These are phyloP conservation scores for Drosophila pseudotalamancana DNA, from an alignment of 2,888 invertebrate genomes.

Conservation along the genomic window DNA sequence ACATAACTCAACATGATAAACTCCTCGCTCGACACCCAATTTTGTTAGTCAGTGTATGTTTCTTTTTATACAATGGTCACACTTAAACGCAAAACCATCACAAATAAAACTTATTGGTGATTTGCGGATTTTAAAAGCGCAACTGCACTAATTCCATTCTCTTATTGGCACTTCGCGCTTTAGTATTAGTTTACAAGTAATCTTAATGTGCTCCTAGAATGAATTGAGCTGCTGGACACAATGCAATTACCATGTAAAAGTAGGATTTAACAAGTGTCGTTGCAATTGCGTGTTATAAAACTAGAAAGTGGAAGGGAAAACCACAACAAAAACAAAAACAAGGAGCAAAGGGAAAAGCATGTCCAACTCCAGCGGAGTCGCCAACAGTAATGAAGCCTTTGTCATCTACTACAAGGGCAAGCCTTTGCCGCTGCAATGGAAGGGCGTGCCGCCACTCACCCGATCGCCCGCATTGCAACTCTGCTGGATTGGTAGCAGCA, in stretches of 20 bases:
- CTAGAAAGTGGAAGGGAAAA: constrained; percentile 28
- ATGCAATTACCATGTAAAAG: constrained; percentile 46
- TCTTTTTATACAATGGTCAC: constrained; percentile 41
- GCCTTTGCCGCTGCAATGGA: constrained; percentile 66
- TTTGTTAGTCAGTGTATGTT: constrained; percentile 37
- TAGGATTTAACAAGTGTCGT: constrained; percentile 24
- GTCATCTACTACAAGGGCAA: constrained; percentile 56
- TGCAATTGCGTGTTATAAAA: constrained; percentile 73
- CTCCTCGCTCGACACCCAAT: background rate
- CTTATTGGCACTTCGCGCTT: constrained; percentile 6
- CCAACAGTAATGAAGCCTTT: constrained; percentile 54
- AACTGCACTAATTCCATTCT: background rate
- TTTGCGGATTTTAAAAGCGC: constrained; percentile 10
- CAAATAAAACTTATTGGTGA: constrained; percentile 61
- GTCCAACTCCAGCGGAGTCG: constrained; percentile 39
- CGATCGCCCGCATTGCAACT: constrained; percentile 68
- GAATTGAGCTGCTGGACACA: constrained; percentile 7
- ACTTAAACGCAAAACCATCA: constrained; percentile 54
- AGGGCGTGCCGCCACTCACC: constrained; percentile 58
- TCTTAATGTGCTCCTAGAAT: constrained; percentile 32
- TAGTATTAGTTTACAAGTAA: background rate
- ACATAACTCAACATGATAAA: no score
- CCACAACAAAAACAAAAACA: constrained; percentile 46
- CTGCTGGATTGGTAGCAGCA: constrained; percentile 37
- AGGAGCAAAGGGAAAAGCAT: constrained; percentile 12